These are phyloP conservation scores for Oncorhynchus masou DNA, from an alignment of 2,113 vertebrate genomes.

Conservation along the genomic window DNA sequence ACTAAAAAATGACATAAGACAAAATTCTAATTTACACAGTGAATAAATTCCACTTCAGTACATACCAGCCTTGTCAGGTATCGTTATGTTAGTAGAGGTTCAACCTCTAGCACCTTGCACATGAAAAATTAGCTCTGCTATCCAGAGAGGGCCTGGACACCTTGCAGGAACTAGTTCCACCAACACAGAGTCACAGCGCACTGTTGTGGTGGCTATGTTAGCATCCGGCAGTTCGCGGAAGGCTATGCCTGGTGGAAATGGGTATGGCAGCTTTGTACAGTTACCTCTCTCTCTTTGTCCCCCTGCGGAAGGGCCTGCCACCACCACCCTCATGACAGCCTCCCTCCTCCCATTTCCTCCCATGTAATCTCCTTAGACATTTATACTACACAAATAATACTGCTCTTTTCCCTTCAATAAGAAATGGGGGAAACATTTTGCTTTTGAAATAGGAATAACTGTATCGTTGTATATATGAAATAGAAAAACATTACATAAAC, in stretches of 20 bases:
- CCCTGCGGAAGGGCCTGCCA: constrained; percentile 19
- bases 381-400: constrained; percentile 19
- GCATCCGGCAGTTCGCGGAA: not conserved
- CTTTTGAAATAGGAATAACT: constrained; percentile 6
- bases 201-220: not conserved
- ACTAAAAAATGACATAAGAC: not conserved
- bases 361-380: constrained; percentile 35
- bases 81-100: constrained; percentile 9
- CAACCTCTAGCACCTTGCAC: constrained; percentile 15
- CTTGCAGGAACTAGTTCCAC: not conserved
- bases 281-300: constrained; percentile 16
- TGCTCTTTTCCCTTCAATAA: not conserved
- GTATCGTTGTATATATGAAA: not conserved
- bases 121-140: constrained; percentile 2
- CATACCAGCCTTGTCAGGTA: constrained; percentile 33
- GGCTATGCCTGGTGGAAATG: not conserved
- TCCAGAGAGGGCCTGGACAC: not conserved
- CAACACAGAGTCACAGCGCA: not conserved
- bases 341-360: constrained; percentile 32
- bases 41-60: constrained; percentile 4
- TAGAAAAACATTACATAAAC: constrained; percentile 9
- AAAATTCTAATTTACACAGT: not conserved
- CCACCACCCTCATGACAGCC: constrained; percentile 10
- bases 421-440: constrained; percentile 24
- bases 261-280: constrained; percentile 17